These are phyloP conservation scores for Phoebastria nigripes DNA, from an alignment of 2,797 vertebrate species.

Conservation along the genomic window DNA sequence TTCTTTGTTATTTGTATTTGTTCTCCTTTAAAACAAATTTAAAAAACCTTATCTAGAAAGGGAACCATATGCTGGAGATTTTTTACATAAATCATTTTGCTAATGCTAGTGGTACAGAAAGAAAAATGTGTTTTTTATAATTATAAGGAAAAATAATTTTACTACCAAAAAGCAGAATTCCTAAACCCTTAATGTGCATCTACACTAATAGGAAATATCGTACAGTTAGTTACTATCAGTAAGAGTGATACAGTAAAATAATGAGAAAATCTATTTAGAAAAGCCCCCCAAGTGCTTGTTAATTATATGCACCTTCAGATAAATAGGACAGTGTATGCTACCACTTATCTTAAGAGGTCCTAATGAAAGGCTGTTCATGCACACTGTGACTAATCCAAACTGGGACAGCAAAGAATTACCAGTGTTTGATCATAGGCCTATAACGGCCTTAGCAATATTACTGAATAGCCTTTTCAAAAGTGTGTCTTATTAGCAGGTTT, in stretches of 20 bases:
- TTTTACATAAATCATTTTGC: background rate
- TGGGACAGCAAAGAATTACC: background rate
- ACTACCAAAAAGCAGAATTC: background rate
- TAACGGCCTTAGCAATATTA: background rate
- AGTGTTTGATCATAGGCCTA: background rate
- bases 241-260: background rate
- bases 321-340: background rate
- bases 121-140: background rate
- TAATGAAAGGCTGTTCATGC: background rate
- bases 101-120: background rate
- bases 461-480: background rate
- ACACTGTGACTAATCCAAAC: background rate
- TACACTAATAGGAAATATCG: background rate
- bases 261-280: background rate
- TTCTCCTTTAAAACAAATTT: background rate
- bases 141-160: background rate
- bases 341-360: background rate
- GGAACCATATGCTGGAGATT: background rate
- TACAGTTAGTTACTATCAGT: background rate
- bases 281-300: background rate
- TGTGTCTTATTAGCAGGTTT: background rate
- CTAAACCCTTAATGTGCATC: background rate
- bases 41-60: background rate
- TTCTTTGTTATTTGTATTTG: constrained; percentile 52
- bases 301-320: background rate